phyloP scores from a whole-genome alignment of 2,797 vertebrate genomes.

The Macrochelys suwanniensis region DNA sequence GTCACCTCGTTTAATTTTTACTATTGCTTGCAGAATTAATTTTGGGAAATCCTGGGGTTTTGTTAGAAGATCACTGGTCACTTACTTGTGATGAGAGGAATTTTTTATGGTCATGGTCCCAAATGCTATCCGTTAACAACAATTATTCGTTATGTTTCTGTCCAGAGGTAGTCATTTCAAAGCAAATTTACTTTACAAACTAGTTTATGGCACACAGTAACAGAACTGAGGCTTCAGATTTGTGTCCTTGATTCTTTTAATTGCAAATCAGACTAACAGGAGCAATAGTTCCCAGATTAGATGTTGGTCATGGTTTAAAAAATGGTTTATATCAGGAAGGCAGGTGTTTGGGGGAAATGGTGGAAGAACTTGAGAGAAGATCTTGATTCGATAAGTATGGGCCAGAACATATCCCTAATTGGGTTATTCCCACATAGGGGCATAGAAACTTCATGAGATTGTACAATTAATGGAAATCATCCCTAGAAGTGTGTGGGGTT shows the following conservation, averaged over 20 bases:
- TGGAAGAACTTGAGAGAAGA: not conserved
- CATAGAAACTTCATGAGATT: not conserved
- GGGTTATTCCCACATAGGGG: not conserved
- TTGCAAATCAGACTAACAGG: not conserved
- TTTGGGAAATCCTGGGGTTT: not conserved
- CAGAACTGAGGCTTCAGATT: not conserved
- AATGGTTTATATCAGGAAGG: not conserved
- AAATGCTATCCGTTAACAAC: constrained; percentile 23
- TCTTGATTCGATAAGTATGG: not conserved
- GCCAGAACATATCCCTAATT: not conserved
- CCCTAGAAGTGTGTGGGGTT: not conserved
- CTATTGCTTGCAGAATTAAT: constrained; percentile 53
- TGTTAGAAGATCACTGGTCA: constrained; percentile 26
- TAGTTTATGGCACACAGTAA: not conserved
- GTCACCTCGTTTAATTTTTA: constrained; percentile 43
- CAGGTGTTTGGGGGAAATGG: not conserved
- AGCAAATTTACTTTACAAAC: not conserved
- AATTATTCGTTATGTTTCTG: constrained; percentile 24
- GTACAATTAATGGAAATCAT: not conserved
- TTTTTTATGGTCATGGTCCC: not conserved
- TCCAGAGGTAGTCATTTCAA: not conserved
- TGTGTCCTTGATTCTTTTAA: not conserved
- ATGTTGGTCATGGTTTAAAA: not conserved
- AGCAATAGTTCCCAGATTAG: not conserved
- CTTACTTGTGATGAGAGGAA: not conserved